Conservation (phyloP, 2,113 vertebrate species). For the Pelecanus crispus region DNA sequence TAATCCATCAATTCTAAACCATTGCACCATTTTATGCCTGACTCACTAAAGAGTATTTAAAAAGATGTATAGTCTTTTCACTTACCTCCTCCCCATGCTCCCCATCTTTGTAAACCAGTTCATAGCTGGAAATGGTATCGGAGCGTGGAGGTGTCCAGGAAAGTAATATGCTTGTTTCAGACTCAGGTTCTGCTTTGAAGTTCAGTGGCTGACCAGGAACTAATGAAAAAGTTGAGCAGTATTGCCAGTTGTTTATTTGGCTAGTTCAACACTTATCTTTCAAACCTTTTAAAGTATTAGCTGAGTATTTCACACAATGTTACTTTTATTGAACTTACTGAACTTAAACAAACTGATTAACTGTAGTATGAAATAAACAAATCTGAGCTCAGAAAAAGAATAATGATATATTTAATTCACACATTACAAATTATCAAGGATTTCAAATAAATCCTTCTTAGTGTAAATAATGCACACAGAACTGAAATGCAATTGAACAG, state of each 20-base stretch:
- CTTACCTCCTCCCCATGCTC: constrained; percentile 92
- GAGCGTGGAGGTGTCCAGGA: constrained; percentile 94
- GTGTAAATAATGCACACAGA: background rate
- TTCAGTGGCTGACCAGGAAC: constrained; percentile 94
- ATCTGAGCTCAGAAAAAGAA: background rate
- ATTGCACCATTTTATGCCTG: background rate
- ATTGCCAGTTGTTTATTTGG: background rate
- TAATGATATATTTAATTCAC: background rate
- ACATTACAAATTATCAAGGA: background rate
- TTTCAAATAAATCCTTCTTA: background rate
- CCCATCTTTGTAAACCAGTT: constrained; percentile 93
- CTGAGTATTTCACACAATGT: background rate
- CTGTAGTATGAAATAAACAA: background rate
- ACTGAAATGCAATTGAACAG: background rate
- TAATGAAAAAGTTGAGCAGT: constrained; percentile 52
- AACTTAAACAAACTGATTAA: background rate
- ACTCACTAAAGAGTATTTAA: background rate
- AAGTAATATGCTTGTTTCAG: constrained; percentile 94
- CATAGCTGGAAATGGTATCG: constrained; percentile 92
- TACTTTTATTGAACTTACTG: background rate
- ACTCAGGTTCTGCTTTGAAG: constrained; percentile 97
- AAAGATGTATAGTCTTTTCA: background rate
- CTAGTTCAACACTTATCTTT: background rate
- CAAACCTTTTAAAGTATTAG: background rate
- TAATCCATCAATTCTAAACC: background rate